Evolutionary conservation across 2,797 vertebrate genomes (phyloP), one percentile per base, ranked within the genome.

Genomic region (Chiloscyllium punctatum): DNA sequence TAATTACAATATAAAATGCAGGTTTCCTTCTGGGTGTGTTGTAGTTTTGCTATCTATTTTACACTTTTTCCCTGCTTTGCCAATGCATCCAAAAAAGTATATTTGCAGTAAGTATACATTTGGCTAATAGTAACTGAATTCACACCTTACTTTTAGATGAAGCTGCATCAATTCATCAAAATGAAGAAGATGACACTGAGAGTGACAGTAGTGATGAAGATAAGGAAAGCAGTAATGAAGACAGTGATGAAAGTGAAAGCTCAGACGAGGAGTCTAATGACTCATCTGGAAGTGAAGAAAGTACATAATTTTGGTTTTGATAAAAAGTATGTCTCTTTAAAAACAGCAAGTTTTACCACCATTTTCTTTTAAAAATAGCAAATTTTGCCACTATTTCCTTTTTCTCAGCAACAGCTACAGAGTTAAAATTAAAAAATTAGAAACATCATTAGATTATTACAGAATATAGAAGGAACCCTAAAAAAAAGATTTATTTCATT

Each of bases 241-340:
- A 94, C n/a, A 84, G 96, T 21, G 96, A 96, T 86, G 95, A 79
- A 2, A 96, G 96, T 3, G 96, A 96, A 96, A 97, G 97, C 7
- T 96, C 96, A 79, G 87, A 91, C 96, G 94, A 92, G 30, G 96
- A 95, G 95, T 97, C 96, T 42, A 96, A 96, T 33, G 96, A 95
- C 42, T 97, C 96, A 21, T 96, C 97, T 96, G 90, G 97, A 96
- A 96, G 97, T 0, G 96, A 88, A 95, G 96, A 96, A 25, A 95
- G 96, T 23, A 86, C 2, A 95, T 92, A 94, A 82, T n/a, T n/a
- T 57, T 53, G 57, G 77, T 79, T 95, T 91, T 16, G 13, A 51
- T 57, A 37, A 95, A 25, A 95, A 88, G 95, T 90, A 71, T 91
- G 82, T 74, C 69, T 33, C 30, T 53, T 33, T 95, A 33, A 74